Conservation (phyloP, 2,888 invertebrate genomes). For the Leptogaster cylindrica region DNA sequence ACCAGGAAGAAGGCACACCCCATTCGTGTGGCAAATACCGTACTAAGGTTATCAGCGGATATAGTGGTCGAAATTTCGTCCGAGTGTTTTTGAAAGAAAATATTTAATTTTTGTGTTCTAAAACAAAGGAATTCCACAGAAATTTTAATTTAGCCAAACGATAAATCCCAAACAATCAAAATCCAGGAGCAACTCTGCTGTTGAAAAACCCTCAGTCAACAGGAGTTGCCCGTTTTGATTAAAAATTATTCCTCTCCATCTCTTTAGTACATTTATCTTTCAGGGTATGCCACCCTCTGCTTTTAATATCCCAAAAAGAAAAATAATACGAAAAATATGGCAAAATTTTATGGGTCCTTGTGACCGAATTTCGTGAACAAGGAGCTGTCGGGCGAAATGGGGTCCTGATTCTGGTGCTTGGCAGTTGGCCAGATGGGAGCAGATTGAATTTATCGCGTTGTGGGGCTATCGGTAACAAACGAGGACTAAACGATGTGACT, state of each 20-base stretch:
- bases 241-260: slow-evolving; percentile 32
- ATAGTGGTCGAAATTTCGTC: no score
- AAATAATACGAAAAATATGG: no score
- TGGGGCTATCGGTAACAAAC: slow-evolving; percentile 1
- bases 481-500: slow-evolving; percentile 1
- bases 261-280: slow-evolving; percentile 26
- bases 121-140: neutral
- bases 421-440: slow-evolving; percentile 23
- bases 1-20: no score
- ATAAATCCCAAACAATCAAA: slow-evolving; percentile 1
- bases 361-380: neutral
- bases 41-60: no score
- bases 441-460: slow-evolving; percentile 36
- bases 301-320: slow-evolving; percentile 22
- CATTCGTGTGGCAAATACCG: no score
- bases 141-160: slow-evolving; percentile 15
- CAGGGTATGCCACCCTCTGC: neutral
- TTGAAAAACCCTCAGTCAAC: neutral
- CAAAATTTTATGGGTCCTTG: no score
- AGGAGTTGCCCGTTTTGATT: slow-evolving; percentile 14
- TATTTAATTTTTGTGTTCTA: no score
- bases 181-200: slow-evolving; percentile 4
- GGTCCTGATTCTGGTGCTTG: neutral
- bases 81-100: no score
- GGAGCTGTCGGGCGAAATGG: neutral